Evolutionary conservation across 1,140 invertebrate species (phyloP), one percentile per base, ranked within the genome.

Genomic region (Bradysia coprophila): DNA sequence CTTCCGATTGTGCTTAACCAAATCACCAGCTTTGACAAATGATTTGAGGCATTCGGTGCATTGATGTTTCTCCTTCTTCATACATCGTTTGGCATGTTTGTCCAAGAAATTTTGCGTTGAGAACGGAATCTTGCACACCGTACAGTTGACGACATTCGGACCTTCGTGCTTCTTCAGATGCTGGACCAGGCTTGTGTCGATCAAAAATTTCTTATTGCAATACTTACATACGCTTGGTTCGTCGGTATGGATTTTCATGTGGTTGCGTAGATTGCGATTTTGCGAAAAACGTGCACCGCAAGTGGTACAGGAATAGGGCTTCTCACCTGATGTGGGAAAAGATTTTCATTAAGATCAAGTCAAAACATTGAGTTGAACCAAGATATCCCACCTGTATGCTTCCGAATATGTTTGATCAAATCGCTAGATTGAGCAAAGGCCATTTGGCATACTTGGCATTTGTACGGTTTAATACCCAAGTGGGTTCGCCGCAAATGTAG

Each of bases 391-490:
- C 57, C 57, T 13, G 57, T 60, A 45, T 60, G 57, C 48, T 50
- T 57, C 46, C 59, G 55, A 46, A 59, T 53, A 49, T 60, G 57
- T 38, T 56, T 55, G 36, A 55, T 57, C 54, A 60, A 55, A 46
- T 60, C 59, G 45, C 56, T 56, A 40, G 57, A 55, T 48, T 60
- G 57, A 31, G 57, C 57, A 40, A 60, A 60, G 37, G 55, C 53
- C 49, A 58, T 59, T 34, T 53, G 51, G 51, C 57, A 60, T 38
- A 58, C 55, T 38, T 49, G 54, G 41, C 57, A 60, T 33, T 51
- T 51, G 49, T 55, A 60, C 40, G 57, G 57, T 42, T 57, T 49
- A 42, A 56, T 55, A 22, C 57, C 57, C 41, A 53, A 59, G 43
- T 60, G 57, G 15, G 59, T 57, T 15, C 54, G 54, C 6, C 24